Base-by-base conservation (phyloP, 2,888 invertebrate genomes). In the Camptogramma bilineatum region DNA sequence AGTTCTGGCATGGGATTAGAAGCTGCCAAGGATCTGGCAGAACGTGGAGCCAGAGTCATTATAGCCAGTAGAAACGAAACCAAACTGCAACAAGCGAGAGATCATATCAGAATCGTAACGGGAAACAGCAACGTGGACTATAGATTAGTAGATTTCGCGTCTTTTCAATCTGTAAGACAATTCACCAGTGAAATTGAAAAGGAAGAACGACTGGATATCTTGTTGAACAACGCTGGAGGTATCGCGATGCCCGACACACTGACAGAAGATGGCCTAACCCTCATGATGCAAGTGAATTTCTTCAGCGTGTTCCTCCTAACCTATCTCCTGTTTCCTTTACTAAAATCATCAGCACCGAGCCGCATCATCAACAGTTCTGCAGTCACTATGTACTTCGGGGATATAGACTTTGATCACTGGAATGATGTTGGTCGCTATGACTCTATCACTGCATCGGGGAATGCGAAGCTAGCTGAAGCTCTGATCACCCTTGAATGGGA, bases 1-100 rank as follows among this genome's bases (percentile, higher is more conserved):
- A 97, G 96, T 82, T 95, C 95, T 0, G 97, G 97, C 3, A 96
- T 97, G 68, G 97, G 97, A 1, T 95, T 95, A 79, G 96, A 96
- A 87, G 95, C 96, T 0, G 96, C 94, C 0, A 88, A 88, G 64
- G 95, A 95, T 72, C 84, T 97, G 68, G 96, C 97, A 0, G 89
- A 87, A 69, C 87, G 96, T 61, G 95, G 96, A 4, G 97, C 96
- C 0, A 95, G 94, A 80, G 85, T 91, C 21, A 80, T 87, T 64
- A 96, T 97, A 94, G 97, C 97, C 0, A 97, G 97, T 79, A 64
- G 70, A 34, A 71, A 73, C 55, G 64, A 44, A 9, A 60, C 92
- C 8, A 95, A 94, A 84, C 96, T 97, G 74, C 95, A 96, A 89
- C 86, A 90, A 93, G 93, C 95, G 0, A 93, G 96, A 8, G 89